A percentile compares a stretch with the other conserved stretches of the same genome.
phyloP scores from a whole-genome alignment of 2,113 vertebrate genomes.

The Alexandromys fortis region DNA sequence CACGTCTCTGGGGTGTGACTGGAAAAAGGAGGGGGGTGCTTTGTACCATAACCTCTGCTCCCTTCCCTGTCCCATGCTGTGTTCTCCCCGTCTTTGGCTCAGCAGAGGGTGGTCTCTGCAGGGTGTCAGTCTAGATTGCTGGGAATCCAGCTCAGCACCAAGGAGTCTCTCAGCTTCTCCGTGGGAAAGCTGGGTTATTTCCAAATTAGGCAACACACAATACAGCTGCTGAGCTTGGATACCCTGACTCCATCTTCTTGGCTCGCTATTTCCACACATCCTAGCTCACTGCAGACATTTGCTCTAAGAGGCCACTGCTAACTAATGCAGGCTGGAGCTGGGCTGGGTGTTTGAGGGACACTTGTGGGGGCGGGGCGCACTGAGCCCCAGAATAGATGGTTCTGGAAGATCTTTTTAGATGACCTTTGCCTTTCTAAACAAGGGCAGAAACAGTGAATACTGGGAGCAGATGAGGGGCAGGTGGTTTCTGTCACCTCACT shows the following conservation, averaged over 20 bases:
- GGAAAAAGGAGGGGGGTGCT: neutral
- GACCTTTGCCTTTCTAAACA: neutral
- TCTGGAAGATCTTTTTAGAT: neutral
- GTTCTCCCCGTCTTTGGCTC: neutral
- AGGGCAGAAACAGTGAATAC: neutral
- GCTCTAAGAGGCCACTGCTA: neutral
- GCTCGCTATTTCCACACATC: neutral
- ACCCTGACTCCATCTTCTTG: accelerated
- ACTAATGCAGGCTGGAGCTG: neutral
- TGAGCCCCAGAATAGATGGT: neutral
- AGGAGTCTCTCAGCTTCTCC: neutral
- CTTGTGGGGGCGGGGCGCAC: accelerated
- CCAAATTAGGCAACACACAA: neutral
- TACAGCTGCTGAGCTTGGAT: neutral
- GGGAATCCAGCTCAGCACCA: accelerated
- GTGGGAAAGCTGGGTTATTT: neutral
- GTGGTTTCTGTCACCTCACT: neutral
- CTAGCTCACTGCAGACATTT: neutral
- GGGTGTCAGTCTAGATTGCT: neutral
- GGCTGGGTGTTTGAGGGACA: neutral
- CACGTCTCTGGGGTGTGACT: neutral
- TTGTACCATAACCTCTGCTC: accelerated
- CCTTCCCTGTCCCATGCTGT: neutral
- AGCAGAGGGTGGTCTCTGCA: no score
- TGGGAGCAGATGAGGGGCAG: neutral